phyloP scores from a whole-genome alignment of 92 coral and sea anemone species.

The Desmophyllum pertusum region DNA sequence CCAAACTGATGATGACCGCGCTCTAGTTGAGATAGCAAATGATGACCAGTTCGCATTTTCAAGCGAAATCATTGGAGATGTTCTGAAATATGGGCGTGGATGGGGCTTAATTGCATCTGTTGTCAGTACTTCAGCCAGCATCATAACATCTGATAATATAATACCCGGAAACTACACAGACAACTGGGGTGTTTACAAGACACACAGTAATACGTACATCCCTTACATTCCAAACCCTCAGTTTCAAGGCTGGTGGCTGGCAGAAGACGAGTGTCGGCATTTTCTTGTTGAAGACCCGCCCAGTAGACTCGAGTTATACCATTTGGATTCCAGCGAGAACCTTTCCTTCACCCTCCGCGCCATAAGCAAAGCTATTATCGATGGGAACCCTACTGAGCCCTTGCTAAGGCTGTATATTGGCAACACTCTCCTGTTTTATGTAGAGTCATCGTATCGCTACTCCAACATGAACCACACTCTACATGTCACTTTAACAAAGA shows the following conservation, averaged over 20 bases:
- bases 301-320: constrained; percentile 53
- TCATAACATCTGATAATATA: constrained; percentile 21
- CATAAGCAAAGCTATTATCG: constrained; percentile 46
- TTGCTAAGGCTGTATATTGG: constrained; percentile 67
- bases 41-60: constrained; percentile 38
- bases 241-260: constrained; percentile 85
- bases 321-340: constrained; percentile 84
- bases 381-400: constrained; percentile 35
- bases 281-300: constrained; percentile 66
- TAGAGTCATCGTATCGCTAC: constrained; percentile 43
- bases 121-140: constrained; percentile 11
- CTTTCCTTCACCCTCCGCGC: constrained; percentile 70
- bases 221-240: constrained; percentile 37
- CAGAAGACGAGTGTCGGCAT: constrained; percentile 80
- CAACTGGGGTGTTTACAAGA: constrained; percentile 65
- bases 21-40: constrained; percentile 19
- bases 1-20: constrained; percentile 8
- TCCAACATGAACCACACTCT: constrained; percentile 69
- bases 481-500: constrained; percentile 60
- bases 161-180: constrained; percentile 52
- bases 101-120: constrained; percentile 55
- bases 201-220: constrained; percentile 24
- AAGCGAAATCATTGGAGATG: constrained; percentile 45
- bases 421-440: constrained; percentile 69
- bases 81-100: constrained; percentile 42